Conservation (phyloP, 2,888 invertebrate genomes). For the Ischnus inquisitorius region DNA sequence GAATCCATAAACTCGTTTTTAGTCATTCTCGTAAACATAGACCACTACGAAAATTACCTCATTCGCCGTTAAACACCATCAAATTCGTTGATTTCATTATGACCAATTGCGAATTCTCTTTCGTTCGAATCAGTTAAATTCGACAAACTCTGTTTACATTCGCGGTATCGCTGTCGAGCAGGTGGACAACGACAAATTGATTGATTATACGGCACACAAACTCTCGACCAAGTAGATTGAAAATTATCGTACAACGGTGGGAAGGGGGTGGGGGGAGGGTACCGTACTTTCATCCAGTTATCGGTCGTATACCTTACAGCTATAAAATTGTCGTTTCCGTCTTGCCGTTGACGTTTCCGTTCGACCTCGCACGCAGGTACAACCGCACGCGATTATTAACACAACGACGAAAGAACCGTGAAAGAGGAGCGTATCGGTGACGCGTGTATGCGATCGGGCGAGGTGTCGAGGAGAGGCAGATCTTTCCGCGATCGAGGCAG, state of each 20-base stretch:
- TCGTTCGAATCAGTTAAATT: too few relatives aligned
- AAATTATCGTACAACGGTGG: constrained; percentile 3
- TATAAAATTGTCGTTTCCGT: constrained; percentile 47
- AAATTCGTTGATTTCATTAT: too few relatives aligned
- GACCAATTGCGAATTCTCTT: too few relatives aligned
- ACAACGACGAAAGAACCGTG: constrained; percentile 22
- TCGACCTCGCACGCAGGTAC: constrained; percentile 30
- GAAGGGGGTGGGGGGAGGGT: too few relatives aligned
- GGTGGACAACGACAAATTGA: not conserved
- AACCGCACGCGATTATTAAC: constrained; percentile 51
- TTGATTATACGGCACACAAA: not conserved
- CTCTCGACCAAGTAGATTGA: not conserved
- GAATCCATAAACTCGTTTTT: too few relatives aligned
- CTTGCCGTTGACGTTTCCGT: constrained; percentile 23
- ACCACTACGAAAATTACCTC: too few relatives aligned
- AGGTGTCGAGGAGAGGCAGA: constrained; percentile 22
- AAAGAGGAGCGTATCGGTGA: not conserved
- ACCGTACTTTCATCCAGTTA: constrained; percentile 32
- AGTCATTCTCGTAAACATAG: too few relatives aligned
- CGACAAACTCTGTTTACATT: too few relatives aligned
- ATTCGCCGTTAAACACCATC: too few relatives aligned
- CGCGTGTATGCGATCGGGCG: constrained; percentile 5
- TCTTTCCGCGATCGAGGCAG: constrained; percentile 3
- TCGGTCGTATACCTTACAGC: constrained; percentile 22
- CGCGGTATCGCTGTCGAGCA: too few relatives aligned